Evolutionary conservation across 2,113 vertebrate species (phyloP).

Genomic region (Scolopax mira): DNA sequence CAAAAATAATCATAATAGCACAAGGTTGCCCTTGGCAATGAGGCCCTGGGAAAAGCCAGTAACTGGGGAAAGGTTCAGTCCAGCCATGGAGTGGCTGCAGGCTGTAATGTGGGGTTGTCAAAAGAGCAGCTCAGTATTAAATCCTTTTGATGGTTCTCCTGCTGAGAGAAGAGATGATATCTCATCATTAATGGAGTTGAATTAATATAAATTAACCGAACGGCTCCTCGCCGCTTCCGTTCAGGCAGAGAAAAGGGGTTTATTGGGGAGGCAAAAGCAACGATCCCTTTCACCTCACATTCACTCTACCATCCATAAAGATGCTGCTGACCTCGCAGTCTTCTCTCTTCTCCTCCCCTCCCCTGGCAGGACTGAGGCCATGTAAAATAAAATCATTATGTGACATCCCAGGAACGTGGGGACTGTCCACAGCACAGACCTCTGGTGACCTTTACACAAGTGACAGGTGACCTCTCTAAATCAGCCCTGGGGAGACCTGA

Average conservation of each 20-base stretch:
- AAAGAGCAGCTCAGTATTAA: constrained; percentile 49
- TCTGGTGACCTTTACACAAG: constrained; percentile 2
- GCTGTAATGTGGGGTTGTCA: background rate
- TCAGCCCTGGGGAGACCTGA: background rate
- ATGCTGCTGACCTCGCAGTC: constrained; percentile 67
- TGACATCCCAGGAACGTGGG: background rate
- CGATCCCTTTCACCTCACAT: constrained; percentile 68
- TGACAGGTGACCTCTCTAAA: constrained; percentile 56
- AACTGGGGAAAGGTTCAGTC: background rate
- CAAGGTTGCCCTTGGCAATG: background rate
- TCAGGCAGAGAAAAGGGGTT: constrained; percentile 69
- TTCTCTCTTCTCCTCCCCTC: constrained; percentile 1
- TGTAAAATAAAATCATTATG: constrained; percentile 38
- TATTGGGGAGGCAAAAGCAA: constrained; percentile 58
- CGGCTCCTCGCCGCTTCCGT: constrained; percentile 40
- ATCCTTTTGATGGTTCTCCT: constrained; percentile 68
- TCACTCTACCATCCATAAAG: constrained; percentile 68
- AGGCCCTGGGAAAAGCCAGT: background rate
- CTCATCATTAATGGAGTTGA: constrained; percentile 80
- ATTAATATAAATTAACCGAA: constrained; percentile 81
- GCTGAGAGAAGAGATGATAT: constrained; percentile 67
- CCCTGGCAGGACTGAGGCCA: background rate
- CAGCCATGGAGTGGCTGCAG: background rate
- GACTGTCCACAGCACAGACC: constrained; percentile 5
- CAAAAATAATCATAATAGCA: background rate